These are phyloP conservation scores for Athetis lepigone DNA, from an alignment of 2,888 invertebrate genomes.

Conservation along the genomic window DNA sequence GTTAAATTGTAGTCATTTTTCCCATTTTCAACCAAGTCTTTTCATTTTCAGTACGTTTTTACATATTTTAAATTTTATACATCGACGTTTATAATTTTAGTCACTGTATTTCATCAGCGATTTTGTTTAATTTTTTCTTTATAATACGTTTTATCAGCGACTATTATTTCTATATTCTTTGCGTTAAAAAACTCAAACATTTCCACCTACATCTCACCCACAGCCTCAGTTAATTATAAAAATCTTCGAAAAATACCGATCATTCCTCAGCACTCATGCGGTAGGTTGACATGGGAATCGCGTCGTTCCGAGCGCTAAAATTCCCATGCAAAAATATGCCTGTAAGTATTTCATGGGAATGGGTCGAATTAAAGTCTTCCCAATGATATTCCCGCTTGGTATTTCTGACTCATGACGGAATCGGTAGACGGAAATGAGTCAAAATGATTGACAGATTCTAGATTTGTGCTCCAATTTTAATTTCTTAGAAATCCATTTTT, in stretches of 20 bases:
- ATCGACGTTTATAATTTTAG: too few relatives aligned
- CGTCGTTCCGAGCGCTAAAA: slow-evolving; percentile 69
- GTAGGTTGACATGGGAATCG: slow-evolving; percentile 78
- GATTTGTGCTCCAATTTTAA: slow-evolving; percentile 49
- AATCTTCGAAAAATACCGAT: slow-evolving; percentile 63
- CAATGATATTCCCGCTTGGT: slow-evolving; percentile 38
- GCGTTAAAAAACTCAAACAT: neutral
- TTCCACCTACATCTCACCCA: neutral
- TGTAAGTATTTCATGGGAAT: slow-evolving; percentile 81
- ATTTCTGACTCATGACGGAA: slow-evolving; percentile 57
- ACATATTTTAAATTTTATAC: too few relatives aligned
- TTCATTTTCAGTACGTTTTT: too few relatives aligned
- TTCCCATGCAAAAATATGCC: slow-evolving; percentile 75
- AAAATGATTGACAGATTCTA: slow-evolving; percentile 59
- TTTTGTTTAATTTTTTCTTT: too few relatives aligned
- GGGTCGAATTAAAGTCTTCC: slow-evolving; percentile 79
- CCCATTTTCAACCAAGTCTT: too few relatives aligned
- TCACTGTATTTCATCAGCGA: too few relatives aligned
- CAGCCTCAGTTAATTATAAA: slow-evolving; percentile 20
- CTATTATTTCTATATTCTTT: neutral
- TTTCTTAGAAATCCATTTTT: slow-evolving; percentile 52
- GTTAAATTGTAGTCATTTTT: too few relatives aligned
- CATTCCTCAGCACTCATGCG: slow-evolving; percentile 69
- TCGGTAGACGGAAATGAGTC: slow-evolving; percentile 53
- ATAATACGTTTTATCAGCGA: too few relatives aligned